Evolutionary conservation across 1,140 invertebrate species (phyloP).

Genomic region (Melitaea cinxia): DNA sequence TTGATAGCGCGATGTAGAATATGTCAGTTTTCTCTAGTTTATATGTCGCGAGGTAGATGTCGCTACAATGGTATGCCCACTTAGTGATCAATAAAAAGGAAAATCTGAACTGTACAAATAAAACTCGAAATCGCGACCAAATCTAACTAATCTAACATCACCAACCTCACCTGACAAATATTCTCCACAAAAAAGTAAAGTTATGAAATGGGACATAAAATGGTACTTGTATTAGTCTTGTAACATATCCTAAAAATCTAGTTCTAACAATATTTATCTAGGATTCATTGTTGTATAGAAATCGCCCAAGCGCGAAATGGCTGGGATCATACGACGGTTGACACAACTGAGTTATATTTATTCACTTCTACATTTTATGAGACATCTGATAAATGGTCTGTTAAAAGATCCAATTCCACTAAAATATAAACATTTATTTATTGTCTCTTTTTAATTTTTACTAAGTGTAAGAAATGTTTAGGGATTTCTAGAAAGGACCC

Average conservation of each 20-base stretch:
- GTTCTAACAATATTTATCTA: slow-evolving; percentile 7
- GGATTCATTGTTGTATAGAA: slow-evolving; percentile 1
- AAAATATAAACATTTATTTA: not conserved
- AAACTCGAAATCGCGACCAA: too few relatives aligned
- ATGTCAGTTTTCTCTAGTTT: too few relatives aligned
- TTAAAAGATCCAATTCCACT: not conserved
- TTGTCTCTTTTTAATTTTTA: not conserved
- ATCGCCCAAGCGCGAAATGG: slow-evolving; percentile 18
- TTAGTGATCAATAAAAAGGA: too few relatives aligned
- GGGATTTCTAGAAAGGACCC: not conserved
- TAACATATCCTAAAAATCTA: slow-evolving; percentile 7
- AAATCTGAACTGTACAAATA: too few relatives aligned
- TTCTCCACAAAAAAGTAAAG: not conserved
- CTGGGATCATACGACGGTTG: slow-evolving; percentile 19
- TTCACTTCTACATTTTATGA: slow-evolving; percentile 15
- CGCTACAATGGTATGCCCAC: too few relatives aligned
- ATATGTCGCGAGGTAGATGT: too few relatives aligned
- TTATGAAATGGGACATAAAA: too few relatives aligned
- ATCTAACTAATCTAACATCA: too few relatives aligned
- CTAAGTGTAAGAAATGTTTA: not conserved
- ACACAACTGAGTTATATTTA: slow-evolving; percentile 20
- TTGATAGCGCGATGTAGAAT: too few relatives aligned
- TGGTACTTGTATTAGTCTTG: too few relatives aligned
- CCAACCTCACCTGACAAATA: too few relatives aligned
- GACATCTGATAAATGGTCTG: slow-evolving; percentile 7